These are phyloP conservation scores for Acestrorhynchus altus DNA, from an alignment of 2,797 vertebrate species.

Conservation along the genomic window DNA sequence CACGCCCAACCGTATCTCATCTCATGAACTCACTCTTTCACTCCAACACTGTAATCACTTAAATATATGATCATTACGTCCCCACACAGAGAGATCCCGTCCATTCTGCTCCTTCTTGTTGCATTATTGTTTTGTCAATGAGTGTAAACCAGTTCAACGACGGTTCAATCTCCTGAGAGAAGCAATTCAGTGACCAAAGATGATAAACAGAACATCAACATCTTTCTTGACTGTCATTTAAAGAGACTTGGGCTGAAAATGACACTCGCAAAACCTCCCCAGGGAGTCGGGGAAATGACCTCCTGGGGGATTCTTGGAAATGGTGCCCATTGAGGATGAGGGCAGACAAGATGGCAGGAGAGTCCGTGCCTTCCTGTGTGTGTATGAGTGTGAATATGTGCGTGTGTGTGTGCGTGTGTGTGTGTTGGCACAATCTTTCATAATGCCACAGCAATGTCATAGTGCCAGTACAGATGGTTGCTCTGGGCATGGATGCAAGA, in stretches of 20 bases:
- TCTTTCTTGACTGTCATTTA: neutral
- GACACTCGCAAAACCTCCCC: conserved; percentile 1
- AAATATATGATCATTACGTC: too few species aligned
- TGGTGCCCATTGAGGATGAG: conserved; percentile 4
- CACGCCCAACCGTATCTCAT: too few species aligned
- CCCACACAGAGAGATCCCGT: too few species aligned
- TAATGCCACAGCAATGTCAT: conserved; percentile 34
- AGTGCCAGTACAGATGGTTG: conserved; percentile 38
- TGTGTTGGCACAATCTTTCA: conserved; percentile 32
- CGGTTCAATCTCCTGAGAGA: too few species aligned
- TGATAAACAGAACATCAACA: neutral
- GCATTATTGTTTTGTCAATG: too few species aligned
- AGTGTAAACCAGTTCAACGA: too few species aligned
- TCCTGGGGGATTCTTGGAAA: conserved; percentile 43
- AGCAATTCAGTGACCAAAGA: too few species aligned
- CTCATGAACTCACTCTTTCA: too few species aligned
- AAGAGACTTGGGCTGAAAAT: conserved; percentile 13
- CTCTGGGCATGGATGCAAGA: neutral
- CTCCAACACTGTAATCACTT: too few species aligned
- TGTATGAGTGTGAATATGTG: conserved; percentile 34
- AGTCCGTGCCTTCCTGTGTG: conserved; percentile 25
- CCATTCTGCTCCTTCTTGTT: too few species aligned
- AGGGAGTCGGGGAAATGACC: conserved; percentile 31
- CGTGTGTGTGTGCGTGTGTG: conserved; percentile 27
- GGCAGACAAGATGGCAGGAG: conserved; percentile 46